A percentile compares a stretch with the other conserved stretches of the same genome.
Conservation (phyloP, 2,888 invertebrate genomes). For the Luffia ferchaultella region DNA sequence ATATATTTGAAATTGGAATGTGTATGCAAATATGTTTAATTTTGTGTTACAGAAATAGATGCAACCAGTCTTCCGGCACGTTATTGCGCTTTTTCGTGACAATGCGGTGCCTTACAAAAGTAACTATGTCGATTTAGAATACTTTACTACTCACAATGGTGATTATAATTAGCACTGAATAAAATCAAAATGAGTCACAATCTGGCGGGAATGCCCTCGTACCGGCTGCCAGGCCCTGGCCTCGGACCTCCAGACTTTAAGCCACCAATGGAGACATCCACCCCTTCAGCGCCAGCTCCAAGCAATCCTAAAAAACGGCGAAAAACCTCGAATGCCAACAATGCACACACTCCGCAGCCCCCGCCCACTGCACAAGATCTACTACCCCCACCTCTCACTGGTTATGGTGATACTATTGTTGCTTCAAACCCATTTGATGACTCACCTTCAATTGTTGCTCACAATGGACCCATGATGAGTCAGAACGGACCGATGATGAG, state of each 20-base stretch:
- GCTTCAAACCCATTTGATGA: constrained; percentile 97
- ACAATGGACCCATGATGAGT: constrained; percentile 69
- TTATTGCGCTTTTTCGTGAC: constrained; percentile 44
- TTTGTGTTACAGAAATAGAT: constrained; percentile 61
- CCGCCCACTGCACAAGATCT: constrained; percentile 80
- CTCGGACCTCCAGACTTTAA: constrained; percentile 78
- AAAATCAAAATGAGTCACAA: constrained; percentile 76
- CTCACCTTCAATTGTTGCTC: constrained; percentile 72
- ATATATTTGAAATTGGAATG: no score
- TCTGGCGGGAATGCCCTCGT: constrained; percentile 82
- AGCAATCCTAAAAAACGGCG: constrained; percentile 88
- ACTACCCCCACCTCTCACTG: constrained; percentile 85
- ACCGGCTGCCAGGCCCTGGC: constrained; percentile 77
- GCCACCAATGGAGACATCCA: constrained; percentile 73
- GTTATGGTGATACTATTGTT: constrained; percentile 92
- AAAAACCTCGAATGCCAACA: constrained; percentile 79
- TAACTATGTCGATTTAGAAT: constrained; percentile 26
- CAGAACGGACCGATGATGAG: constrained; percentile 73
- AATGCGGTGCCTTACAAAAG: constrained; percentile 47
- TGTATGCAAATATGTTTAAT: no score
- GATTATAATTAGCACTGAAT: constrained; percentile 37
- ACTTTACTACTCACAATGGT: constrained; percentile 36
- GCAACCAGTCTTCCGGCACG: constrained; percentile 47
- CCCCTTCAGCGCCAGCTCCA: constrained; percentile 77
- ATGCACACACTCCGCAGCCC: constrained; percentile 71